Conservation (phyloP, 2,797 vertebrate species). For the Pogonophryne albipinna region DNA sequence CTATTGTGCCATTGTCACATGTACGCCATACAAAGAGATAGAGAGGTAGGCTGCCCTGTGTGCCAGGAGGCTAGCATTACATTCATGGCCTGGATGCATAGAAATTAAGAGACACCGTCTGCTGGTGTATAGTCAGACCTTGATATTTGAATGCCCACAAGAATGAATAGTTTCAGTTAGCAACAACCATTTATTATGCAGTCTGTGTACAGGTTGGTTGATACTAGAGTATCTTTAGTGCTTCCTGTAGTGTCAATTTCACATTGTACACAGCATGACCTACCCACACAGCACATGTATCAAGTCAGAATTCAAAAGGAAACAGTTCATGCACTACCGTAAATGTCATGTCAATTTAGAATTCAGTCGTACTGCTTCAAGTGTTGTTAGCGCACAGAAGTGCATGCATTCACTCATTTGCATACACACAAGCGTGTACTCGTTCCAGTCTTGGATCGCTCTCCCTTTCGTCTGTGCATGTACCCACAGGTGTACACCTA, state of each 20-base stretch:
- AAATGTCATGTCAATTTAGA: slow-evolving; percentile 4
- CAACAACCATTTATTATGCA: slow-evolving; percentile 21
- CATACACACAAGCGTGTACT: slow-evolving; percentile 48
- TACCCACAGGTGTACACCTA: slow-evolving; percentile 46
- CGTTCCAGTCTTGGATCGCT: slow-evolving; percentile 25
- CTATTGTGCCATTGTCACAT: slow-evolving; percentile 79
- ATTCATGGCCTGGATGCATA: slow-evolving; percentile 67
- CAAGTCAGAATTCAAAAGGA: background rate
- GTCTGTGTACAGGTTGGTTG: background rate
- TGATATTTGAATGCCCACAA: slow-evolving; percentile 53
- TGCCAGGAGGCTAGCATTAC: slow-evolving; percentile 68
- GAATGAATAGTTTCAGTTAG: slow-evolving; percentile 31
- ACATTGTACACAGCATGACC: background rate
- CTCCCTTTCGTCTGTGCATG: slow-evolving; percentile 34
- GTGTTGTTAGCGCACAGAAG: background rate
- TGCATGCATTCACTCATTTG: slow-evolving; percentile 2
- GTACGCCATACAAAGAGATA: slow-evolving; percentile 71
- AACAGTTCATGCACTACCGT: background rate
- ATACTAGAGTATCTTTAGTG: background rate
- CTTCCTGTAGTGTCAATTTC: slow-evolving; percentile 17
- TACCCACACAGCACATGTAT: background rate
- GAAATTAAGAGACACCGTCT: slow-evolving; percentile 53
- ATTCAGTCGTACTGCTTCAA: slow-evolving; percentile 8
- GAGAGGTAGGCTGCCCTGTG: slow-evolving; percentile 65
- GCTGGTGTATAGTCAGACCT: slow-evolving; percentile 44